Conservation (phyloP, 2,888 invertebrate species). For the Leuctra nigra region DNA sequence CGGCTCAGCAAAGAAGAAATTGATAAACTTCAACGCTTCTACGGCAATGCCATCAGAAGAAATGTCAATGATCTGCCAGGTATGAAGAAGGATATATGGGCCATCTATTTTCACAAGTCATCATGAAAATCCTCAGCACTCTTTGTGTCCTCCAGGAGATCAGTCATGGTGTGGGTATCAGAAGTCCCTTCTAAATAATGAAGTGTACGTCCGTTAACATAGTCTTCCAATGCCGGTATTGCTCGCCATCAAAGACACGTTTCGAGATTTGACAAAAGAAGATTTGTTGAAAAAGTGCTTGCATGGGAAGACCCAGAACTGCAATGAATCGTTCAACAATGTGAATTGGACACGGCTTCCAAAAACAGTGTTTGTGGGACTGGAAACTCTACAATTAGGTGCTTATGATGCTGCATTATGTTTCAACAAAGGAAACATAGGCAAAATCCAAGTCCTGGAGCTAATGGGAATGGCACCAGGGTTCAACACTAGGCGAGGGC, state of each 20-base stretch:
- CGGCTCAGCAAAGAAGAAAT: slow-evolving; percentile 18
- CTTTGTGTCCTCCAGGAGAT: slow-evolving; percentile 20
- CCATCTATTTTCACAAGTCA: slow-evolving; percentile 24
- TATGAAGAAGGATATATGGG: slow-evolving; percentile 26
- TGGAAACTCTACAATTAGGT: not conserved
- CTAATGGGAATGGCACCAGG: not conserved
- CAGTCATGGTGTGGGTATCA: slow-evolving; percentile 23
- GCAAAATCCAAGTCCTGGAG: not conserved
- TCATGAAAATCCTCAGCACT: slow-evolving; percentile 26
- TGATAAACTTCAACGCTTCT: slow-evolving; percentile 20
- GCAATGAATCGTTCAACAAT: slow-evolving; percentile 12
- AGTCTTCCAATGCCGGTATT: slow-evolving; percentile 17
- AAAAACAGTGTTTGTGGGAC: not conserved
- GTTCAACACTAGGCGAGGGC: not conserved
- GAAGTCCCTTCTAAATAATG: not conserved
- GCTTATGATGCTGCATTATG: slow-evolving; percentile 1
- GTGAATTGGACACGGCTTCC: not conserved
- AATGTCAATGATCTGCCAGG: slow-evolving; percentile 14
- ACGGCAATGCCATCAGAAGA: slow-evolving; percentile 24
- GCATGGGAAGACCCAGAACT: slow-evolving; percentile 20
- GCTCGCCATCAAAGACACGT: slow-evolving; percentile 24
- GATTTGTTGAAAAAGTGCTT: slow-evolving; percentile 19
- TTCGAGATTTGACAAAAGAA: slow-evolving; percentile 12
- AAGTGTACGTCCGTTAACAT: slow-evolving; percentile 19
- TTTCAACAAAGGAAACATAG: not conserved